phyloP scores from a whole-genome alignment of 1,140 invertebrate species.

The Nasonia longicornis region DNA sequence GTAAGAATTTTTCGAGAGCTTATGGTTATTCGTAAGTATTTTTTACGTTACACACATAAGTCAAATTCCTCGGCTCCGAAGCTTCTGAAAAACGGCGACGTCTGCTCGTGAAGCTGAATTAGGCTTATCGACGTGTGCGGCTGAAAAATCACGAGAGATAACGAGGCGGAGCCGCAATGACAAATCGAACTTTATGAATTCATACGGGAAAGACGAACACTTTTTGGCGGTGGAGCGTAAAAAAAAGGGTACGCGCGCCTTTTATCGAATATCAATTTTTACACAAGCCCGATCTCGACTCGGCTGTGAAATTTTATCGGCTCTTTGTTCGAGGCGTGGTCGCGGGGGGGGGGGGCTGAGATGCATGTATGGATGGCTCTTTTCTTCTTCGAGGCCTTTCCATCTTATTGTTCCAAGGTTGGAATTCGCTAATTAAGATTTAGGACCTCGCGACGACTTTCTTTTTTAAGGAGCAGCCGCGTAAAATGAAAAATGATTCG shows the following conservation, averaged over 20 bases:
- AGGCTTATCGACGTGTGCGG: background rate
- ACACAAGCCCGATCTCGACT: background rate
- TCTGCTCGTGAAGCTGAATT: background rate
- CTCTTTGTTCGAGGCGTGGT: too few relatives aligned
- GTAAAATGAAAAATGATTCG: background rate
- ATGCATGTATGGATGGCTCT: background rate
- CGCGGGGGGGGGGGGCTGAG: too few relatives aligned
- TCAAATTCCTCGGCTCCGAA: background rate
- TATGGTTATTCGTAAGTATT: too few relatives aligned
- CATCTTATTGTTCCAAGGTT: too few relatives aligned
- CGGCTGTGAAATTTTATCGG: background rate
- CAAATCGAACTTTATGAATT: background rate
- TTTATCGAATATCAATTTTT: slow-evolving; percentile 26
- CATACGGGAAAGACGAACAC: too few relatives aligned
- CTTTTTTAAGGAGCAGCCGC: too few relatives aligned
- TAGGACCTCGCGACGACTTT: too few relatives aligned
- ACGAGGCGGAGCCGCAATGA: background rate
- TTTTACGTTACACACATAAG: background rate
- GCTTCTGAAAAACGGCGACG: background rate
- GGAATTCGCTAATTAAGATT: too few relatives aligned
- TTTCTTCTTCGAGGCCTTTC: background rate
- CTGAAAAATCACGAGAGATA: slow-evolving; percentile 4
- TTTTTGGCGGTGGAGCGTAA: background rate
- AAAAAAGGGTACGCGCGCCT: background rate
- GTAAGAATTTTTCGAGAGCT: background rate